These are phyloP conservation scores for Monomorium pharaonis DNA, from an alignment of 1,140 invertebrate genomes.

Conservation along the genomic window DNA sequence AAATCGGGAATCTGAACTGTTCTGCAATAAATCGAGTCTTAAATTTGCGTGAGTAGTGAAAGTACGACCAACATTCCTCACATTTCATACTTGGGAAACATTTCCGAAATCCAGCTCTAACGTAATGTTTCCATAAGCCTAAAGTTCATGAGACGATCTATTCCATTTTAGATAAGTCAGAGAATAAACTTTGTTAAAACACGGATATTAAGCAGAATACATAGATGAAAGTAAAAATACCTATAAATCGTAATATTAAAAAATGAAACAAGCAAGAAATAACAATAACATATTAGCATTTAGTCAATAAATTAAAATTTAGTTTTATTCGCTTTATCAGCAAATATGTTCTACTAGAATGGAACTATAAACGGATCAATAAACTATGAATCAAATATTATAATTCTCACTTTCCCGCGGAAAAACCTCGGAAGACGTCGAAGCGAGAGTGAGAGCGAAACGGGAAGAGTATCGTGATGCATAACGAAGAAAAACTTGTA, in stretches of 20 bases:
- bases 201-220: background rate
- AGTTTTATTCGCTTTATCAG: background rate
- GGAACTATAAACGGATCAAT: background rate
- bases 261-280: background rate
- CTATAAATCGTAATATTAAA: background rate
- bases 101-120: slow-evolving; percentile 52
- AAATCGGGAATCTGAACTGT: background rate
- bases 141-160: slow-evolving; percentile 13
- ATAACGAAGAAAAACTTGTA: background rate
- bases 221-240: background rate
- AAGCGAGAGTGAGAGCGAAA: slow-evolving; percentile 1
- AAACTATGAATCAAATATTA: slow-evolving; percentile 2
- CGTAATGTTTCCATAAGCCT: slow-evolving; percentile 24
- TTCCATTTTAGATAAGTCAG: slow-evolving; percentile 4
- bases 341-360: background rate
- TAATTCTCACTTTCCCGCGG: slow-evolving; percentile 1
- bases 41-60: slow-evolving; percentile 60
- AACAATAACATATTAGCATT: background rate
- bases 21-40: slow-evolving; percentile 39
- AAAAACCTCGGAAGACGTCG: slow-evolving; percentile 1
- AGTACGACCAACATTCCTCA: slow-evolving; percentile 50
- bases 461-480: background rate
- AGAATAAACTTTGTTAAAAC: background rate
- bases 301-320: background rate
- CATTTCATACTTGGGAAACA: slow-evolving; percentile 55